Evolutionary conservation across 2,113 vertebrate species (phyloP).

Genomic region (Gobiocypris rarus): DNA sequence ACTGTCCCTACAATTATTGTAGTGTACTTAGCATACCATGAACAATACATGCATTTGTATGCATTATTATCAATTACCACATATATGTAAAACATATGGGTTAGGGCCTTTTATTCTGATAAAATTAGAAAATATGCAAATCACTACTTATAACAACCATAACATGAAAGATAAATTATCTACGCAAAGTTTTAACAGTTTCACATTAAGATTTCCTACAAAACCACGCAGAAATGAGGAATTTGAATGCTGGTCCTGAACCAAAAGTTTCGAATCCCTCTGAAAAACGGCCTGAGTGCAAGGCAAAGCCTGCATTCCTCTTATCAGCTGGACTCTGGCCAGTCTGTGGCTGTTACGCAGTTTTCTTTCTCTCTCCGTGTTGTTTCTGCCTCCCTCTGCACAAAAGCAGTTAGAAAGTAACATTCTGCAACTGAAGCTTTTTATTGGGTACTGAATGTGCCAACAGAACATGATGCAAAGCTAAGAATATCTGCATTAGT

Average conservation of each 20-base stretch:
- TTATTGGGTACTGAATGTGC: neutral
- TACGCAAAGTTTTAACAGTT: neutral
- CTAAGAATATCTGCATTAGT: neutral
- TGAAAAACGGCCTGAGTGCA: slow-evolving; percentile 1
- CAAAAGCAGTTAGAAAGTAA: neutral
- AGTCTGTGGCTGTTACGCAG: neutral
- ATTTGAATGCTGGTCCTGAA: slow-evolving; percentile 16
- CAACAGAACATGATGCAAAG: neutral
- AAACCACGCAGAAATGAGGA: neutral
- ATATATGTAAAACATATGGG: slow-evolving; percentile 18
- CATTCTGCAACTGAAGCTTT: neutral
- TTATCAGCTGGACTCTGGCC: slow-evolving; percentile 36
- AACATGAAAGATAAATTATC: neutral
- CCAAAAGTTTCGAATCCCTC: neutral
- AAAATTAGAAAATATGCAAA: slow-evolving; percentile 19
- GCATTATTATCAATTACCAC: neutral
- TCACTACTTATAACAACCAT: neutral
- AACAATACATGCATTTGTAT: neutral
- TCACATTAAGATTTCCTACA: neutral
- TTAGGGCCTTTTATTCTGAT: neutral
- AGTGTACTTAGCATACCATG: neutral
- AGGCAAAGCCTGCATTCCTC: slow-evolving; percentile 36
- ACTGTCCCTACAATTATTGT: neutral
- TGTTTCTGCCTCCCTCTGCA: slow-evolving; percentile 12
- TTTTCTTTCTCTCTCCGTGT: neutral